Percentiles rank a stretch among this genome's conserved stretches.
Conservation (phyloP, 2,113 vertebrate genomes). For the Recurvirostra avosetta region DNA sequence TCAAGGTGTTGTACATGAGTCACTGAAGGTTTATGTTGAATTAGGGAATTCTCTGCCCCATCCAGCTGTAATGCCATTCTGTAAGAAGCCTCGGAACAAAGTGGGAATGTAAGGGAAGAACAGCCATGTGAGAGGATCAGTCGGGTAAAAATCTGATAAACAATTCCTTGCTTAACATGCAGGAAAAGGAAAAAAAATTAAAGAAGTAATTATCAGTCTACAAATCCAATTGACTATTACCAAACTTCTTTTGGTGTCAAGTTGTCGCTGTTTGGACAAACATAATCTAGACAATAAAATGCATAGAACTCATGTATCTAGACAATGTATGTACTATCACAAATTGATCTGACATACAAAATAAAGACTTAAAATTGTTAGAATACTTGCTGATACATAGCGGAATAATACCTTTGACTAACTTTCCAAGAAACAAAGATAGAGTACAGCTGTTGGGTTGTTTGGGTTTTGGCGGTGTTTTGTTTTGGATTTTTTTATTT, state of each 20-base stretch:
- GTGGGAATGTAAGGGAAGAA: not conserved
- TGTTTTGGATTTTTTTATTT: not conserved
- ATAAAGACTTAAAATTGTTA: not conserved
- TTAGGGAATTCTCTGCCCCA: not conserved
- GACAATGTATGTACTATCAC: not conserved
- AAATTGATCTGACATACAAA: not conserved
- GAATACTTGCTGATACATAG: not conserved
- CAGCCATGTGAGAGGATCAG: fast-evolving
- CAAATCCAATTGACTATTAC: not conserved
- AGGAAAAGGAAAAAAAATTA: not conserved
- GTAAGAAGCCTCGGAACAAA: not conserved
- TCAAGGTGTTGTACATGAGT: not conserved
- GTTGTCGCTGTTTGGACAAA: not conserved
- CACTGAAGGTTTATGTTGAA: not conserved
- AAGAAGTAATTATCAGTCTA: not conserved
- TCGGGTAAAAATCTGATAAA: not conserved
- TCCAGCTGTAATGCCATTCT: not conserved
- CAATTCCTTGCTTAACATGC: not conserved
- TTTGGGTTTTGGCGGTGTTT: not conserved
- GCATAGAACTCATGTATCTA: not conserved
- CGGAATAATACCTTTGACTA: not conserved
- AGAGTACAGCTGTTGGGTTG: not conserved
- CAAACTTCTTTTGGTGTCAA: not conserved
- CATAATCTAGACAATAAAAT: not conserved
- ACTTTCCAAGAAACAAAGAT: not conserved